phyloP scores from a whole-genome alignment of 2,797 vertebrate genomes.

The Macroramphosus scolopax region DNA sequence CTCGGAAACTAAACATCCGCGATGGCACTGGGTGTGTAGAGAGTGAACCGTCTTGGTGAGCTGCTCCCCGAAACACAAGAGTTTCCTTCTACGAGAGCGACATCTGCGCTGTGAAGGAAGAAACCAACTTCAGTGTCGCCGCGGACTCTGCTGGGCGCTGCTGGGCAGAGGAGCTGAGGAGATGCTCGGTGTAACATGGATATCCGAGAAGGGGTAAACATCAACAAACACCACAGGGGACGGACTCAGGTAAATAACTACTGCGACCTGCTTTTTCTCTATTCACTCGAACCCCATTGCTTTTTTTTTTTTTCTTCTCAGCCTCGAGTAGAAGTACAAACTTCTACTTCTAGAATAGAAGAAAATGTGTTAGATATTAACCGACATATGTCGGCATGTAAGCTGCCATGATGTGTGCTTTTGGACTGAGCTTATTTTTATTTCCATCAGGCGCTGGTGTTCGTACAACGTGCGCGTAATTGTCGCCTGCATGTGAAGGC shows the following conservation, averaged over 20 bases:
- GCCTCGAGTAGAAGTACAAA: too few species aligned
- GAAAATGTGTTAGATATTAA: not conserved
- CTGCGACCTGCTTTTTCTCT: not conserved
- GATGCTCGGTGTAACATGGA: slow-evolving; percentile 69
- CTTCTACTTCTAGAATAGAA: slow-evolving; percentile 21
- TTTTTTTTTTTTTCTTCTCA: too few species aligned
- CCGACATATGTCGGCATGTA: not conserved
- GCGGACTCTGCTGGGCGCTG: slow-evolving; percentile 25
- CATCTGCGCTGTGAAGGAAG: slow-evolving; percentile 30
- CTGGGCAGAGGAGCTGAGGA: slow-evolving; percentile 30
- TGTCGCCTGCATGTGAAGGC: too few species aligned
- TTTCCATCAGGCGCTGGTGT: too few species aligned
- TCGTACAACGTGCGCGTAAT: too few species aligned
- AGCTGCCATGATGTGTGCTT: too few species aligned
- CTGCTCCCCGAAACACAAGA: not conserved
- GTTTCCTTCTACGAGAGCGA: slow-evolving; percentile 26
- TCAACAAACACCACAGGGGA: slow-evolving; percentile 31
- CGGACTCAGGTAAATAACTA: slow-evolving; percentile 47
- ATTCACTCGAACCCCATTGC: too few species aligned
- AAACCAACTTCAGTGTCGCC: slow-evolving; percentile 45
- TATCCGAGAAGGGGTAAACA: slow-evolving; percentile 55
- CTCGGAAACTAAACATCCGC: slow-evolving; percentile 5
- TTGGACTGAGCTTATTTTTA: too few species aligned
- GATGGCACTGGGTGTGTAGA: not conserved
- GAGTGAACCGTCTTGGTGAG: not conserved